Evolutionary conservation across 2,888 invertebrate species (phyloP).

Genomic region (Euplexia lucipara): DNA sequence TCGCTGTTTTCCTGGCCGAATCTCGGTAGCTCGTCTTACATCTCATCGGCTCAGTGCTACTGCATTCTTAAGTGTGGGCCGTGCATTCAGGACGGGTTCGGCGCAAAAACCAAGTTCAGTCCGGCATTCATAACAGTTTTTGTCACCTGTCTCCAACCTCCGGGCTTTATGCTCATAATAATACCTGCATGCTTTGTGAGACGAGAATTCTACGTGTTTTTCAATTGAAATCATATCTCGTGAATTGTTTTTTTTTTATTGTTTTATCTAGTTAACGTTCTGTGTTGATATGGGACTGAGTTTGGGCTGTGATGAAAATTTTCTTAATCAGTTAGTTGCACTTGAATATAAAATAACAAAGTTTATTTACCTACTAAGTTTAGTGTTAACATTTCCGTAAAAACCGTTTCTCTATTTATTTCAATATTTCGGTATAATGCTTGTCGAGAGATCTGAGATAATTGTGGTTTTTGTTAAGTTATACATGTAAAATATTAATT

Average conservation of each 20-base stretch:
- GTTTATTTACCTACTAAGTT: rapidly evolving
- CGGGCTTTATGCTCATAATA: conserved; percentile 77
- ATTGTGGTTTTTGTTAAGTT: not conserved
- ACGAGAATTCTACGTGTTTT: conserved; percentile 69
- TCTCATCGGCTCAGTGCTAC: conserved; percentile 69
- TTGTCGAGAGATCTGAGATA: not conserved
- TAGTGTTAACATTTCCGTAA: not conserved
- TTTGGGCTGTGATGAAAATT: not conserved
- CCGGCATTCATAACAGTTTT: conserved; percentile 86
- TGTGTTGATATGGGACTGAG: not conserved
- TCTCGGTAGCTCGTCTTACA: conserved; percentile 54
- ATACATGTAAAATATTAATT: not conserved
- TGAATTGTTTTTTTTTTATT: conserved; percentile 26
- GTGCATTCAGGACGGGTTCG: conserved; percentile 81
- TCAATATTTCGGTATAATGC: too few species aligned
- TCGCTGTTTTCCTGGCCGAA: conserved; percentile 60
- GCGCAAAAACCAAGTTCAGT: conserved; percentile 80
- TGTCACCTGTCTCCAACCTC: conserved; percentile 80
- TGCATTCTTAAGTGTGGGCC: conserved; percentile 79
- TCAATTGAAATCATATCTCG: conserved; percentile 60
- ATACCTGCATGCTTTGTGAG: conserved; percentile 71
- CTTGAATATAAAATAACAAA: not conserved
- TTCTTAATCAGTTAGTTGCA: not conserved
- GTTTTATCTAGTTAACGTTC: conserved; percentile 29
- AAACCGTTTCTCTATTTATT: not conserved